Base-by-base conservation (phyloP, 92 coral and sea anemone genomes). In the Zoanthus solanderi region DNA sequence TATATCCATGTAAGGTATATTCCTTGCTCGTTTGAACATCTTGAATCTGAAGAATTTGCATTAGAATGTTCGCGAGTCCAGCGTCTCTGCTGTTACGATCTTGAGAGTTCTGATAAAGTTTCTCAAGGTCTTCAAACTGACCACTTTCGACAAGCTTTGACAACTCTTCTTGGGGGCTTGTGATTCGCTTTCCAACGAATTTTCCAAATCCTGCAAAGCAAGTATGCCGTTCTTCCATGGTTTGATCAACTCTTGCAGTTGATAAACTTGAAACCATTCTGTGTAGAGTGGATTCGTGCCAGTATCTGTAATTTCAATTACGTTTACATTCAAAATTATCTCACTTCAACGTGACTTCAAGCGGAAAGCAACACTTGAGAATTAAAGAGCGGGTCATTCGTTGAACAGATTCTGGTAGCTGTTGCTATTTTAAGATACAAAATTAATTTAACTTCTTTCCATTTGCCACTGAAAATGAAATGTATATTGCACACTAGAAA, bases 11-110 rank as follows among this genome's bases (percentile, higher is more conserved):
- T 71, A 91, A 54, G 10, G 87, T 88, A 71, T 91, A 91, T 66
- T 91, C 87, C 17, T 84, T 78, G 10, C 79, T 75, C 15, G 94
- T 91, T 52, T 88, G 87, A 10, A 91, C 92, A 52, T 91, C 94
- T 88, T 91, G 94, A 23, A 91, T 78, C 34, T 91, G 94, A 18
- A 91, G 84, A 30, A 91, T 91, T 71, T 91, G 94, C 47, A 91
- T 66, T 12, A 91, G 71, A 53, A 91, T 63, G 78, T 79, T 87
- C 16, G 92, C 78, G 16, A 91, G 85, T 77, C 83, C 75, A 11
- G 44, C 65, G 7, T 81, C 75, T 66, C 85, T 47, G 75, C 50
- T 67, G 54, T 42, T 47, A 46, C 85, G 61, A 29, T 81, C 85
- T 45, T 65, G 74, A 7, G 75, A 81, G 0, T 45, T 71, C 32